These are phyloP conservation scores for Vanessa cardui DNA, from an alignment of 2,888 invertebrate genomes.

Conservation along the genomic window DNA sequence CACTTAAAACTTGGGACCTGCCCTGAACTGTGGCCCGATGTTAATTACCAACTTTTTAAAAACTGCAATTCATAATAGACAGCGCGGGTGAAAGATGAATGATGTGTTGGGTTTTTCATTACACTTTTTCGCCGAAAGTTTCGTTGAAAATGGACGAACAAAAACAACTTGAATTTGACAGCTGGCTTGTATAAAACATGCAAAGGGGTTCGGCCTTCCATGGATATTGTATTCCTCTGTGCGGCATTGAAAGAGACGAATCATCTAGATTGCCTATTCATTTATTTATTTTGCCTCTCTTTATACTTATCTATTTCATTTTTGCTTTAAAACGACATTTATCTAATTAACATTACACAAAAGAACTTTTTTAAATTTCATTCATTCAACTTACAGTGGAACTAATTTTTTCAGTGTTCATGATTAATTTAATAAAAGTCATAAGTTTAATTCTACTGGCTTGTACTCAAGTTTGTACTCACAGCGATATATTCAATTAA, in stretches of 20 bases:
- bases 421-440: background rate
- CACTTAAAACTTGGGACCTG: constrained; percentile 74
- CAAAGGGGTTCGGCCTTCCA: constrained; percentile 46
- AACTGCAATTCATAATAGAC: constrained; percentile 82
- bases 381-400: background rate
- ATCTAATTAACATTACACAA: background rate
- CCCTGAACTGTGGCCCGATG: constrained; percentile 65
- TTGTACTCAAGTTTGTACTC: background rate
- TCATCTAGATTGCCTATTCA: constrained; percentile 36
- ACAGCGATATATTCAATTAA: background rate
- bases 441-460: background rate
- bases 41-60: constrained; percentile 81
- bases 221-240: constrained; percentile 35
- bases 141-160: constrained; percentile 51
- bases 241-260: constrained; percentile 36
- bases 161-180: constrained; percentile 60
- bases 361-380: background rate
- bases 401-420: background rate
- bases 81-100: constrained; percentile 77
- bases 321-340: constrained; percentile 7
- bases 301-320: constrained; percentile 11
- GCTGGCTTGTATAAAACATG: constrained; percentile 48
- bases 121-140: constrained; percentile 54
- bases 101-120: constrained; percentile 70
- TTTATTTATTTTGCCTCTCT: constrained; percentile 29